Conservation (phyloP, 2,113 vertebrate genomes). For the Apaloderma vittatum region DNA sequence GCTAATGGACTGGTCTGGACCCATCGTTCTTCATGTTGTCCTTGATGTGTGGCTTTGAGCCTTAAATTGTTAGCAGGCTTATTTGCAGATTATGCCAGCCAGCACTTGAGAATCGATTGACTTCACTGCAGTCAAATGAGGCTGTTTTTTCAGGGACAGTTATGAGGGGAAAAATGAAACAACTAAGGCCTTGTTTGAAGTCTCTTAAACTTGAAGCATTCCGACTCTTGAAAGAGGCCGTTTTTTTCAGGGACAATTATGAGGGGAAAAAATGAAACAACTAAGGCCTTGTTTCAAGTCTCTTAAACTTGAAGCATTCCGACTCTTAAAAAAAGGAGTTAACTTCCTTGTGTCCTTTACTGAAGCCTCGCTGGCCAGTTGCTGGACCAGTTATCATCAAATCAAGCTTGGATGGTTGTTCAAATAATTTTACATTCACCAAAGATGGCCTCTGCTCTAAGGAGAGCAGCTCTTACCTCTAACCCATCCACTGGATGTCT, state of each 20-base stretch:
- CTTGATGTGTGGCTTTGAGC: neutral
- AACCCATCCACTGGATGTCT: rapidly evolving
- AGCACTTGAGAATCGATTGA: neutral
- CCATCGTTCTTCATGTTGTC: neutral
- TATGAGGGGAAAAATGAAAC: neutral
- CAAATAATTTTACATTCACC: rapidly evolving
- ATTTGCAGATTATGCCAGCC: constrained; percentile 14
- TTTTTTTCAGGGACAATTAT: neutral
- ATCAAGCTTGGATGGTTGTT: neutral
- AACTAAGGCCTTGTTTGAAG: neutral
- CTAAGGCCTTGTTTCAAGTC: neutral
- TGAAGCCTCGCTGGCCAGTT: rapidly evolving
- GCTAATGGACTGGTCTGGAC: neutral
- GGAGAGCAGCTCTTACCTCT: neutral
- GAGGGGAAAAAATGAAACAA: neutral
- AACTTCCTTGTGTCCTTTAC: neutral
- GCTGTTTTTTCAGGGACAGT: neutral
- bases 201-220: neutral
- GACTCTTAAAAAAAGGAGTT: neutral
- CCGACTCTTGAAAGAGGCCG: neutral
- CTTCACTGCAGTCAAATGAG: neutral
- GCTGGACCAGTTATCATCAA: too few relatives aligned
- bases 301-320: neutral
- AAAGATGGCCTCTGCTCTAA: neutral
- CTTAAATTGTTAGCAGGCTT: neutral